These are phyloP conservation scores for Candidula unifasciata DNA, from an alignment of 2,888 invertebrate species.

Conservation along the genomic window DNA sequence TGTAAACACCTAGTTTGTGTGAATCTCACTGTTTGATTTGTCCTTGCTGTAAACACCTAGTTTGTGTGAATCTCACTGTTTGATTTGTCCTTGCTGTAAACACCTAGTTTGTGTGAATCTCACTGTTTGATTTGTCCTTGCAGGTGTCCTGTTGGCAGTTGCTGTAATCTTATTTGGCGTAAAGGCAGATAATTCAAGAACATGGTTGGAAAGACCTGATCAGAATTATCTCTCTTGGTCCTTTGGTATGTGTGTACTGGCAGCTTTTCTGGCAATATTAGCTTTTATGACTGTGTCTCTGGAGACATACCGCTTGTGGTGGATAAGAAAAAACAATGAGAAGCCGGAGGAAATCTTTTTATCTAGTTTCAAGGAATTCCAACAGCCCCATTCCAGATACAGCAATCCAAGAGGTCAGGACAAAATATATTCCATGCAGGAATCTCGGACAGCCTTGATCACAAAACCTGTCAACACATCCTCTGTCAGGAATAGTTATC, in stretches of 20 bases:
- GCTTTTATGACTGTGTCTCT: conserved; percentile 13
- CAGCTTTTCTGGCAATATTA: conserved; percentile 28
- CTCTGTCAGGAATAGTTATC: conserved; percentile 7
- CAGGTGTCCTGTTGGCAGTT: conserved; percentile 28
- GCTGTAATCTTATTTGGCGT: conserved; percentile 36
- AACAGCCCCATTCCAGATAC: too few species aligned
- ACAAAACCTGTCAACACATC: too few species aligned
- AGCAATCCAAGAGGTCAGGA: too few species aligned
- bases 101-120: neutral
- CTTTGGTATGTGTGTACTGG: conserved; percentile 41
- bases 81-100: neutral
- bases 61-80: neutral
- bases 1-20: too few species aligned
- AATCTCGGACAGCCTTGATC: too few species aligned
- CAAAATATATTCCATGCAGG: too few species aligned
- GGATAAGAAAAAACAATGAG: neutral
- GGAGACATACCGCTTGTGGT: conserved; percentile 19
- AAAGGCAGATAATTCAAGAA: conserved; percentile 31
- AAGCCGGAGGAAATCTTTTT: neutral
- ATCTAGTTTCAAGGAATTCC: too few species aligned
- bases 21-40: too few species aligned
- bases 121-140: neutral
- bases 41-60: too few species aligned
- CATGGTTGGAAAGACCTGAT: conserved; percentile 30
- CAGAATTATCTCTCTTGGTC: conserved; percentile 46